Base-by-base conservation (phyloP, 2,888 invertebrate genomes). In the Synergus japonicus region DNA sequence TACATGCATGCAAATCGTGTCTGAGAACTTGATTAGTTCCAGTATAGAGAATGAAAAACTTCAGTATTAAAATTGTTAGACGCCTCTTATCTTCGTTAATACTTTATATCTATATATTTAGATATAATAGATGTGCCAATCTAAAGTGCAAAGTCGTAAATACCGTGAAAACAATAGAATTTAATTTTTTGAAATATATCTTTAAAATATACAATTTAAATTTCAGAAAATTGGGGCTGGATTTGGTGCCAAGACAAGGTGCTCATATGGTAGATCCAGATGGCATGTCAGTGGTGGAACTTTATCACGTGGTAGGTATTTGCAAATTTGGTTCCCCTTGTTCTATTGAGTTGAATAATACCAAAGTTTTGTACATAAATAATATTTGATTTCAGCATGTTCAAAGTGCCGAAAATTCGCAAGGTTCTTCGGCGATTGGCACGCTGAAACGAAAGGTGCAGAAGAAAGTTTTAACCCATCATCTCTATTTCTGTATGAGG, bases 201-300 rank as follows among this genome's bases (percentile, higher is more conserved):
- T 54, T 49, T n/a, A 60, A 12, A 29, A 29, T 22, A 4, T 54
- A 77, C 0, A 41, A 63, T 77, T 49, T 81, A 8, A 88, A 85
- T 93, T 94, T 63, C 94, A 98, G 98, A 92, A 97, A 98, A 94
- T 94, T 98, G 76, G 97, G 97, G 0, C 92, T 98, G 90, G 98
- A 98, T 92, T 92, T 98, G 90, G 98, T 98, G 41, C 98, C 98
- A 0, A 94, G 98, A 43, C 95, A 96, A 84, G 97, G 97, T 49
- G 96, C 97, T 43, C 95, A 97, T 89, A 97, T 97, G 92, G 97
- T 98, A 58, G 97, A 98, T 91, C 96, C 97, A 46, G 97, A 97
- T 88, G 95, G 96, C 76, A 96, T 97, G 93, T 98, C 98, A 85
- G 95, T 97, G 58, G 97, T 98, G 73, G 96, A 97, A 88, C 94